Evolutionary conservation across 2,797 vertebrate species (phyloP).

Genomic region (Crossoptilon crossoptilon): DNA sequence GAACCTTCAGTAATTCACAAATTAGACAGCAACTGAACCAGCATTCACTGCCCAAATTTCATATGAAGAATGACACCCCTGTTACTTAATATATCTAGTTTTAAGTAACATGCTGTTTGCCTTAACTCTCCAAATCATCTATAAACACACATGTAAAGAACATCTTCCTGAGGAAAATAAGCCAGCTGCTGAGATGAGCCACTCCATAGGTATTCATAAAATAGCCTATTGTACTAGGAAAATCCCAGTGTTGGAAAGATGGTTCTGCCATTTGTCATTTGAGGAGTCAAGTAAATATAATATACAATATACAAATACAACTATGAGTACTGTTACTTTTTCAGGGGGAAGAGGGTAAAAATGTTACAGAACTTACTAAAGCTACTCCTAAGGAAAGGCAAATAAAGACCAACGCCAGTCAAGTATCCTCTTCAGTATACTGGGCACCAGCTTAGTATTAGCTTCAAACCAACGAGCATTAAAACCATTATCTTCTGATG

Average conservation of each 20-base stretch:
- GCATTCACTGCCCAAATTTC: not conserved
- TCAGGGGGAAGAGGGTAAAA: not conserved
- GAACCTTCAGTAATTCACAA: not conserved
- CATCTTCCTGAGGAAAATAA: not conserved
- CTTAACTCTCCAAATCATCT: not conserved
- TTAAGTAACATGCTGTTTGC: not conserved
- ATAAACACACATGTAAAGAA: not conserved
- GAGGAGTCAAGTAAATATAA: not conserved
- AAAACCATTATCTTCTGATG: not conserved
- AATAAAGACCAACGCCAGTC: not conserved
- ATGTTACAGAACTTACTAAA: not conserved
- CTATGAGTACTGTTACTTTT: not conserved
- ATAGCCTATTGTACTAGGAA: not conserved
- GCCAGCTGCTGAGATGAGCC: rapidly evolving
- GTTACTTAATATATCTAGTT: not conserved
- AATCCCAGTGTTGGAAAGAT: not conserved
- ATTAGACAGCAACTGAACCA: not conserved
- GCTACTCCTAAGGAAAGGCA: not conserved
- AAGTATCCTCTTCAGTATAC: not conserved
- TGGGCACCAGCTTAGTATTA: rapidly evolving
- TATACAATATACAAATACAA: not conserved
- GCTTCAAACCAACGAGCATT: not conserved
- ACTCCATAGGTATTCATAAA: not conserved
- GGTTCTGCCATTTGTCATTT: not conserved
- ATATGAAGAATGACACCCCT: not conserved